Base-by-base conservation (phyloP, 2,113 vertebrate species). In the Microcebus griseorufus region DNA sequence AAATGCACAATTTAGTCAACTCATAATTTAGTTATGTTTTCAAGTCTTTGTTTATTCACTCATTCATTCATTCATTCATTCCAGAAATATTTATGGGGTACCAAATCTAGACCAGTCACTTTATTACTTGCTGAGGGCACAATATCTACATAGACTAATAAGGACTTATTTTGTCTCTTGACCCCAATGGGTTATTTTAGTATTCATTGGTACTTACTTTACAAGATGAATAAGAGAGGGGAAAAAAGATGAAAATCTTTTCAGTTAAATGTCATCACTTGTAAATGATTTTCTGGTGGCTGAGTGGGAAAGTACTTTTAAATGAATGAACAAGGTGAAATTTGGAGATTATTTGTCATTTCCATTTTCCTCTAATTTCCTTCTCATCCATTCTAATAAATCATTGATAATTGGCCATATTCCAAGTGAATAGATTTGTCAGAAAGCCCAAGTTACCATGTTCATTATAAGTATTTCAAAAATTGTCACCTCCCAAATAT, bases 331-430 rank as follows among this genome's bases (percentile, higher is more conserved):
- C 94, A 97, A 93, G 94, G 86, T 96, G 82, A 95, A 97, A 96
- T 96, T 97, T 95, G 93, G 42, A 97, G 70, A 96, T 95, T 97
- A 94, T 97, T 97, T 97, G 90, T 97, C 93, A 85, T 93, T 96
- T 95, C 92, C 93, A 96, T 96, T 97, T 97, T 88, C 48, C 48
- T 91, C 65, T 82, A 82, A 96, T 95, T 93, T 96, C 60, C 29
- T 93, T 83, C 79, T 96, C 39, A 96, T 88, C 72, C 42, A 45
- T 85, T 96, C 72, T 95, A 96, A 97, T 93, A 96, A 97, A 97
- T 97, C 93, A 62, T 95, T 94, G 73, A 93, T 93, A 97, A 97
- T 62, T 93, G 55, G 53, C 32, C 45, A 72, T 97, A 91, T 96
- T 96, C 85, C 37, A 91, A 89, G 37, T 82, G 76, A 90, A 83